Conservation (phyloP, 2,888 invertebrate species). For the Hemithea aestivaria region DNA sequence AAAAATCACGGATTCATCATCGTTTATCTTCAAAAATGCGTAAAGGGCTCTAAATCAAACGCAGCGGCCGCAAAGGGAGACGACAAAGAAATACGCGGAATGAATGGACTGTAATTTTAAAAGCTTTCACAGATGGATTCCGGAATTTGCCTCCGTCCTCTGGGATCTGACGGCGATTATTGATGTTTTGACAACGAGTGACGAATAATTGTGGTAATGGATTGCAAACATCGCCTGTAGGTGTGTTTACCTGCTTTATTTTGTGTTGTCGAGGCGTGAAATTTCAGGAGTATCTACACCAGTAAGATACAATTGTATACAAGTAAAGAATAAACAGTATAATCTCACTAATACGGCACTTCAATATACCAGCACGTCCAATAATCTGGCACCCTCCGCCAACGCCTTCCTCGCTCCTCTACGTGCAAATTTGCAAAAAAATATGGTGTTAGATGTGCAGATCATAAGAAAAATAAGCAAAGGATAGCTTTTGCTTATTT, state of each 20-base stretch:
- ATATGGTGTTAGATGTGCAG: too few relatives aligned
- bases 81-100: constrained; percentile 64
- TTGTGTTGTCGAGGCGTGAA: too few relatives aligned
- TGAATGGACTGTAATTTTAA: constrained; percentile 75
- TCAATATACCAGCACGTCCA: too few relatives aligned
- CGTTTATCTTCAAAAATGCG: constrained; percentile 29
- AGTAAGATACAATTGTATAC: too few relatives aligned
- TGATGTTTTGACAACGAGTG: constrained; percentile 71
- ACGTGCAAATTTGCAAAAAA: too few relatives aligned
- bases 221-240: constrained; percentile 27
- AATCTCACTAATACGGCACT: too few relatives aligned
- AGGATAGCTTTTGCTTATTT: too few relatives aligned
- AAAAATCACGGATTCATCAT: constrained; percentile 25
- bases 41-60: constrained; percentile 51
- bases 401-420: too few relatives aligned
- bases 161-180: constrained; percentile 56
- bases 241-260: background rate
- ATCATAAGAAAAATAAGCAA: too few relatives aligned
- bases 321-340: too few relatives aligned
- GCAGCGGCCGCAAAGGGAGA: constrained; percentile 53
- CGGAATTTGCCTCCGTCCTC: constrained; percentile 52
- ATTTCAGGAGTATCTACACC: too few relatives aligned
- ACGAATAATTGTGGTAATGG: constrained; percentile 53
- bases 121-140: constrained; percentile 69
- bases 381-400: too few relatives aligned